A percentile compares a stretch with the other conserved stretches of the same genome.
Conservation (phyloP, 2,888 invertebrate species). For the Luperina testacea region DNA sequence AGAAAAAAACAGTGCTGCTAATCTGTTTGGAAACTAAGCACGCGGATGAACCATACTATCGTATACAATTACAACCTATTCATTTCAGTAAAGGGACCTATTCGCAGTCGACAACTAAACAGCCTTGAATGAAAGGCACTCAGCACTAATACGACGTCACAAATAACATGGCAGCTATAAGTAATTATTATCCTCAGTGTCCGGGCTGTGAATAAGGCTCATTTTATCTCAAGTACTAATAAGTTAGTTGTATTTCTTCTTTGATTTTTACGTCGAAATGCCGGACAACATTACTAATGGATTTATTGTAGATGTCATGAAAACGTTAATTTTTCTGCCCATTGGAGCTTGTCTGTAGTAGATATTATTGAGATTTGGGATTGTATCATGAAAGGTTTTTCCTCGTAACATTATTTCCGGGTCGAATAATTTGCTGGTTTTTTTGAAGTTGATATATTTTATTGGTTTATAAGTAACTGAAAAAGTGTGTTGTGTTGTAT, state of each 20-base stretch:
- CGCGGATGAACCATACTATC: background rate
- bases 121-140: slow-evolving; percentile 32
- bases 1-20: too few relatives aligned
- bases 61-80: background rate
- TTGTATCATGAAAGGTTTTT: slow-evolving; percentile 21
- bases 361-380: slow-evolving; percentile 23
- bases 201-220: slow-evolving; percentile 21
- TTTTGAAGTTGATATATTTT: background rate
- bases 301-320: slow-evolving; percentile 35
- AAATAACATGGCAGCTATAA: slow-evolving; percentile 23
- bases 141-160: slow-evolving; percentile 19
- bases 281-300: slow-evolving; percentile 41
- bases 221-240: slow-evolving; percentile 27
- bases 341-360: slow-evolving; percentile 8
- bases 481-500: background rate
- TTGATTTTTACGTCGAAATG: slow-evolving; percentile 7
- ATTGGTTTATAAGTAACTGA: background rate
- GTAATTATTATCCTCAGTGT: slow-evolving; percentile 33
- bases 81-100: slow-evolving; percentile 23
- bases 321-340: slow-evolving; percentile 46
- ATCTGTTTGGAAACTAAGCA: background rate
- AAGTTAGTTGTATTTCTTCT: slow-evolving; percentile 22
- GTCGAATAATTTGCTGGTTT: background rate
- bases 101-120: slow-evolving; percentile 7
- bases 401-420: slow-evolving; percentile 1